A percentile compares a stretch with the other conserved stretches of the same genome.
These are phyloP conservation scores for Passerina amoena DNA, from an alignment of 2,113 vertebrate species.

Conservation along the genomic window DNA sequence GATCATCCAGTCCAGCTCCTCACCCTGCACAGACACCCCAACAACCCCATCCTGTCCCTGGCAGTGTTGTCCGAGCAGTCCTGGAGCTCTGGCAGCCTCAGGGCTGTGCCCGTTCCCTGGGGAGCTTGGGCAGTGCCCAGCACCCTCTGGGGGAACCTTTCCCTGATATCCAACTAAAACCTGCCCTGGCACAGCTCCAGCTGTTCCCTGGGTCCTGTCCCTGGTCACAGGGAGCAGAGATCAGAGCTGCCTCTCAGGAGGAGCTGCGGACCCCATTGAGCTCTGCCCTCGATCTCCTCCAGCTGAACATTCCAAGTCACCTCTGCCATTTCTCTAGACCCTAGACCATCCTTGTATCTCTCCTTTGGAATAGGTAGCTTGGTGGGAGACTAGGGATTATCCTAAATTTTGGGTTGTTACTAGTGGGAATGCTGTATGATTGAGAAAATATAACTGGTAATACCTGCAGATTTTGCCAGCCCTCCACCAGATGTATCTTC, in stretches of 20 bases:
- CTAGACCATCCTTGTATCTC: neutral
- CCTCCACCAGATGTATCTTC: neutral
- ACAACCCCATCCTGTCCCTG: neutral
- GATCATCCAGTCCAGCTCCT: too few relatives aligned
- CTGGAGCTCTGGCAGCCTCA: neutral
- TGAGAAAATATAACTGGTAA: neutral
- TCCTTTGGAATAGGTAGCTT: neutral
- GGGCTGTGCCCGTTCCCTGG: neutral
- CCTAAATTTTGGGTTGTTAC: neutral
- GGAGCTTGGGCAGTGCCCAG: neutral
- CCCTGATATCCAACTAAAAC: accelerated
- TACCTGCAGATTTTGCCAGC: neutral
- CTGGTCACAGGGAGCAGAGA: neutral
- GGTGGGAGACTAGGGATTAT: neutral
- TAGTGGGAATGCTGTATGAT: neutral
- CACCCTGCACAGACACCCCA: neutral
- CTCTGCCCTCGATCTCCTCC: neutral
- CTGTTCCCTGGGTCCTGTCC: accelerated
- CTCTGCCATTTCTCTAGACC: neutral
- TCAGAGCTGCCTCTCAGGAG: neutral
- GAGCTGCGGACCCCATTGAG: neutral
- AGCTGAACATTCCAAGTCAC: neutral
- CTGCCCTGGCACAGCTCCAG: neutral
- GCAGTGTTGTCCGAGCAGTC: accelerated
- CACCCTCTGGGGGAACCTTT: neutral